A percentile compares a stretch with the other conserved stretches of the same genome.
These are phyloP conservation scores for Zapus hudsonius DNA, from an alignment of 2,113 vertebrate genomes.

Conservation along the genomic window DNA sequence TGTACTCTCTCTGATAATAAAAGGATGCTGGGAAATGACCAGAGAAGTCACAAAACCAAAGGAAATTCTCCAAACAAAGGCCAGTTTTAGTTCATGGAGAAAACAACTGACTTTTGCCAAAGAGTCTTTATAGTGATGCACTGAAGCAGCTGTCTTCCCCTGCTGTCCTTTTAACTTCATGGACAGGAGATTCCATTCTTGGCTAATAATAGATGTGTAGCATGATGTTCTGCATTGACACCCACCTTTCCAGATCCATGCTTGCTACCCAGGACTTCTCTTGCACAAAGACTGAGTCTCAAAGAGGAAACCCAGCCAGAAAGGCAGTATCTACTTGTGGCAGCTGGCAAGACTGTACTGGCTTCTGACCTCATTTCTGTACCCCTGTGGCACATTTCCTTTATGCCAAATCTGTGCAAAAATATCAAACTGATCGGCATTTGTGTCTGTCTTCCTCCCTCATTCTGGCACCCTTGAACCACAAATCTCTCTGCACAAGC, in stretches of 20 bases:
- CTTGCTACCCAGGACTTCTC: not conserved
- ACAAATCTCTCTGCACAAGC: not conserved
- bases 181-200: not conserved
- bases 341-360: not conserved
- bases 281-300: not conserved
- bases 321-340: not conserved
- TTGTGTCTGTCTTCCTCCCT: not conserved
- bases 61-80: slow-evolving; percentile 55
- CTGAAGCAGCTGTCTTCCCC: not conserved
- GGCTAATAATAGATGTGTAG: not conserved
- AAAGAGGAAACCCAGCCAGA: not conserved
- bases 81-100: slow-evolving; percentile 31
- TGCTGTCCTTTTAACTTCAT: not conserved
- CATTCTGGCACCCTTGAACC: not conserved
- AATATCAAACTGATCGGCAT: not conserved
- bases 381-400: not conserved
- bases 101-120: slow-evolving; percentile 12
- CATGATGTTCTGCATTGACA: not conserved
- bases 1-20: slow-evolving; percentile 44
- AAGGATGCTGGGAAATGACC: slow-evolving; percentile 60
- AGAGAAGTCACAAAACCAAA: slow-evolving; percentile 51
- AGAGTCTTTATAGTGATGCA: not conserved
- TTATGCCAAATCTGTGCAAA: no score
- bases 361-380: not conserved
- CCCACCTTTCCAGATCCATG: not conserved